Evolutionary conservation across 2,113 vertebrate genomes (phyloP).

Genomic region (Bubalus kerabau): DNA sequence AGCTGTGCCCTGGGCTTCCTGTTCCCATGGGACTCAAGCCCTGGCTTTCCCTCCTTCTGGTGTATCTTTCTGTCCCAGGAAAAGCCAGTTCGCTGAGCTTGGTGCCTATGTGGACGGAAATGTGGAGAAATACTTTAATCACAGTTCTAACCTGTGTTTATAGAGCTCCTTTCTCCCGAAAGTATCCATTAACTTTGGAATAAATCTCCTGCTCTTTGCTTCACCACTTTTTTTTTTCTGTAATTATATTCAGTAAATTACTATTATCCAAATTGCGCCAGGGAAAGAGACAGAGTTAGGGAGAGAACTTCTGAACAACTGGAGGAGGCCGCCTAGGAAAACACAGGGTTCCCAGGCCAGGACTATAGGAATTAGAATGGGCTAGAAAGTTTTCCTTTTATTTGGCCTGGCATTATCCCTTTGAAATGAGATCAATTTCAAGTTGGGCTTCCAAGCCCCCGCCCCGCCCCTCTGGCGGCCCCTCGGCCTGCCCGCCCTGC

Average conservation of each 20-base stretch:
- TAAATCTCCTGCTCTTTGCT: slow-evolving; percentile 66
- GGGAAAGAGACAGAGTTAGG: slow-evolving; percentile 57
- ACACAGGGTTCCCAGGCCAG: slow-evolving; percentile 68
- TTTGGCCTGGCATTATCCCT: slow-evolving; percentile 84
- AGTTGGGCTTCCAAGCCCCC: slow-evolving; percentile 85
- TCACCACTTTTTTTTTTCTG: slow-evolving; percentile 66
- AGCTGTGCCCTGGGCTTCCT: background rate
- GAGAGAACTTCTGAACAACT: slow-evolving; percentile 51
- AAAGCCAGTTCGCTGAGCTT: slow-evolving; percentile 13
- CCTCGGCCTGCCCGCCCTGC: slow-evolving; percentile 84
- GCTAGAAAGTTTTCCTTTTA: slow-evolving; percentile 78
- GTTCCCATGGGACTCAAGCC: background rate
- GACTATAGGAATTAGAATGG: slow-evolving; percentile 72
- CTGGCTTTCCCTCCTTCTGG: background rate
- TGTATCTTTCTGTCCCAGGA: slow-evolving; percentile 30
- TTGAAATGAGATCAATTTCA: slow-evolving; percentile 92
- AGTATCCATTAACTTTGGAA: slow-evolving; percentile 73
- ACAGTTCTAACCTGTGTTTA: slow-evolving; percentile 66
- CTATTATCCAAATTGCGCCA: slow-evolving; percentile 65
- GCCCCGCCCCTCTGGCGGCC: slow-evolving; percentile 43
- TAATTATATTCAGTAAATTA: slow-evolving; percentile 73
- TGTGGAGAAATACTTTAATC: slow-evolving; percentile 74
- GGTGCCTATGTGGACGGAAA: slow-evolving; percentile 73
- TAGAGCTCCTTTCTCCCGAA: slow-evolving; percentile 61
- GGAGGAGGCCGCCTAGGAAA: slow-evolving; percentile 67